These are phyloP conservation scores for Muscicapa striata DNA, from an alignment of 2,797 vertebrate species.

Conservation along the genomic window DNA sequence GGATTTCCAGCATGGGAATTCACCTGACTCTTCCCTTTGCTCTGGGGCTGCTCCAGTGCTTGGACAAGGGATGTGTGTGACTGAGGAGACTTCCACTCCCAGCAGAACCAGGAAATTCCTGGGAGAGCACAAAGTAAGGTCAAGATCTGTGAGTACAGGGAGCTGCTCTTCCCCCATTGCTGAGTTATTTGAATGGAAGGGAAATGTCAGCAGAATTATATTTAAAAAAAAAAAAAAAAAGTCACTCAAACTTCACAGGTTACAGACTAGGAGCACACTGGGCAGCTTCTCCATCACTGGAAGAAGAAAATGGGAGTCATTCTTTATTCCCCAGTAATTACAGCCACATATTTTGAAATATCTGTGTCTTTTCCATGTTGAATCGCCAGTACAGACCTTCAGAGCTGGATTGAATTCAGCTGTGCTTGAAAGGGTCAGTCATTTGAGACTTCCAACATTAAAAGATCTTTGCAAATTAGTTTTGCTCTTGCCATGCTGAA, in stretches of 20 bases:
- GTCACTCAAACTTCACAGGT: neutral
- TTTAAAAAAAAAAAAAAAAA: neutral
- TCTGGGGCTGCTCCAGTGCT: neutral
- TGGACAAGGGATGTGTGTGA: neutral
- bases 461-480: conserved; percentile 39
- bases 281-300: neutral
- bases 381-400: neutral
- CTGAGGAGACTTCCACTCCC: neutral
- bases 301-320: neutral
- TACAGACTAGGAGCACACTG: neutral
- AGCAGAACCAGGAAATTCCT: conserved; percentile 41
- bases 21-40: rapidly evolving
- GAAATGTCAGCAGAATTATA: conserved; percentile 42
- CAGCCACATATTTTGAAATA: neutral
- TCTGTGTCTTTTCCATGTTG: neutral
- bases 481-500: conserved; percentile 28
- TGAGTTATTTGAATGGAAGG: conserved; percentile 25
- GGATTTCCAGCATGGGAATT: neutral
- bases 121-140: neutral
- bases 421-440: conserved; percentile 36
- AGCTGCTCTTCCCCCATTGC: conserved; percentile 18
- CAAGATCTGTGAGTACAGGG: neutral
- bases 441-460: conserved; percentile 22
- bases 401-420: conserved; percentile 16
- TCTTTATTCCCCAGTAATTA: conserved; percentile 2